A percentile compares a stretch with the other conserved stretches of the same genome.
Evolutionary conservation across 1,140 invertebrate species (phyloP).

Genomic region (Formica selysi): DNA sequence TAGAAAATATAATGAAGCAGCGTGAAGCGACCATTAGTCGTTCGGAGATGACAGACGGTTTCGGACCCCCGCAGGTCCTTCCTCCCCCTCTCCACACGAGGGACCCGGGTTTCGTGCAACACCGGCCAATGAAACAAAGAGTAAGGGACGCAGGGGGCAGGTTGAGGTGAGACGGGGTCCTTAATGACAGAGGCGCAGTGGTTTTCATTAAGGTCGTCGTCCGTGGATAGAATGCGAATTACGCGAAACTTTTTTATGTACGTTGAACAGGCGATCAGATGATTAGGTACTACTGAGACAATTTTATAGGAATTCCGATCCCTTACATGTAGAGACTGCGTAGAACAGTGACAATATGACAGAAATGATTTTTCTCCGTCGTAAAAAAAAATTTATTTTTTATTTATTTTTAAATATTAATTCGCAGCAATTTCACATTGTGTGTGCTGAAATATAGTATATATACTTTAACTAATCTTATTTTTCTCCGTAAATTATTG

Average conservation of each 20-base stretch:
- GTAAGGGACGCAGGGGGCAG: constrained; percentile 48
- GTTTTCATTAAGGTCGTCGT: constrained; percentile 77
- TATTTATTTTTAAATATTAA: neutral
- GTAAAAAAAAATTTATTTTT: constrained; percentile 2
- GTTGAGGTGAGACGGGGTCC: constrained; percentile 68
- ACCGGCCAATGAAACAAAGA: constrained; percentile 82
- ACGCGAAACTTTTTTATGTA: constrained; percentile 43
- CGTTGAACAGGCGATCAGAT: constrained; percentile 37
- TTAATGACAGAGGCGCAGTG: constrained; percentile 80
- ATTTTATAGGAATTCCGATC: constrained; percentile 26
- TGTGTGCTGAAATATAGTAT: too few species aligned
- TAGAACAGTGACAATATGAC: neutral
- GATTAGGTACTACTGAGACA: constrained; percentile 43
- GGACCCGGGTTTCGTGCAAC: constrained; percentile 66
- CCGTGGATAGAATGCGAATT: constrained; percentile 50
- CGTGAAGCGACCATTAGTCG: constrained; percentile 86
- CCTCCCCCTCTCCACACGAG: constrained; percentile 55
- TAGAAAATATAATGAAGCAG: constrained; percentile 87
- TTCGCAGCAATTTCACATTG: neutral
- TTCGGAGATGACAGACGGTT: constrained; percentile 86
- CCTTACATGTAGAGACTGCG: neutral
- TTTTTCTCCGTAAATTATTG: neutral
- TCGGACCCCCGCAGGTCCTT: constrained; percentile 85
- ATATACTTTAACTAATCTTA: too few species aligned
- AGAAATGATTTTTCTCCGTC: neutral